Evolutionary conservation across 2,797 vertebrate species (phyloP), one percentile per base, ranked within the genome.

Genomic region (Aeoliscus strigatus): DNA sequence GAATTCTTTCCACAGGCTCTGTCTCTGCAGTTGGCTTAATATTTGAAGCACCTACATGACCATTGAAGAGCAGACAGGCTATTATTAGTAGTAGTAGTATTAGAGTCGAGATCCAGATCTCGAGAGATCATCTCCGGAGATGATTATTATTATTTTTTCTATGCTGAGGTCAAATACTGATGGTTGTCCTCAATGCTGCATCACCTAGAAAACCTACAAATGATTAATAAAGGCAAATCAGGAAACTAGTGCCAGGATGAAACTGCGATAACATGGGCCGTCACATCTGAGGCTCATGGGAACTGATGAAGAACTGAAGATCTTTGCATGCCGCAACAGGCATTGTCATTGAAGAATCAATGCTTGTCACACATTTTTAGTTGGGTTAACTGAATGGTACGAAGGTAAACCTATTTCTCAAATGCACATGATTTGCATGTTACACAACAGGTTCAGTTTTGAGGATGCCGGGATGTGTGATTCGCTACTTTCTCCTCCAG

Each of bases 221-320:
- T 76, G 69, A 68, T 55, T 65, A 48, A 82, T 78, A 57, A 29
- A 47, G 31, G 38, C 45, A 45, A 55, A 60, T 50, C 37, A 32
- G 44, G 28, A 38, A 43, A 21, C 2, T 8, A 27, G 28, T 14
- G 13, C 14, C 26, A 16, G 34, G 36, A 39, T 41, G 15, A 57
- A 52, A 60, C 43, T 54, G 25, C 36, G 39, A 58, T 44, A 5
- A 43, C 1, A 2, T 31, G 8, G 21, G 21, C 21, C 8, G 24
- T 59, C 14, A 39, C 31, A 45, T 51, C 39, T 17, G 30, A 33
- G 23, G 24, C 15, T 57, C 14, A 30, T 6, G n/a, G n/a, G n/a
- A n/a, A 42, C 16, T 52, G 52, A 42, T n/a, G 50, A 11, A 17
- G 25, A 51, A 33, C 21, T 46, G 24, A 32, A 26, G 23, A 23